Conservation (phyloP, 1,140 invertebrate species). For the Palaemon carinicauda region DNA sequence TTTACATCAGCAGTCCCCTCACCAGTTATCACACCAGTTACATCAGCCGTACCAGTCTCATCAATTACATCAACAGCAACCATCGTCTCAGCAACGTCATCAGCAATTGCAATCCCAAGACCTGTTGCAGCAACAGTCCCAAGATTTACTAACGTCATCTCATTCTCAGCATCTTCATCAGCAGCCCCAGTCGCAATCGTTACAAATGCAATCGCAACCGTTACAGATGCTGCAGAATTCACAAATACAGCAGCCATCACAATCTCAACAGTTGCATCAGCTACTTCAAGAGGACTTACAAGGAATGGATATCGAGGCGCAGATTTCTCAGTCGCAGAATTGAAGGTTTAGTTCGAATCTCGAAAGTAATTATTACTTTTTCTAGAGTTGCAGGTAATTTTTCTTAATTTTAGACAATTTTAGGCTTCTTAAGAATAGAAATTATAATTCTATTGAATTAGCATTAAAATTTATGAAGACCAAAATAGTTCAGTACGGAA, state of each 20-base stretch:
- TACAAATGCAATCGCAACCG: background rate
- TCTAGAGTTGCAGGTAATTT: no score
- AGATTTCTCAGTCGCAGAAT: background rate
- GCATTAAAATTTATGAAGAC: no score
- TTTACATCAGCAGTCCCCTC: background rate
- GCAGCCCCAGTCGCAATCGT: background rate
- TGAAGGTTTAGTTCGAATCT: no score
- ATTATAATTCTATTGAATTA: no score
- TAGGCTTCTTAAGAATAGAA: no score
- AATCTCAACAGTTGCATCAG: background rate
- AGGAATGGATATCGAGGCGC: slow-evolving; percentile 26
- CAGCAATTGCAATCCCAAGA: background rate
- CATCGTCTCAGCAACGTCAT: slow-evolving; percentile 5
- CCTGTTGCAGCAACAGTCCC: slow-evolving; percentile 1
- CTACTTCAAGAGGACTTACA: slow-evolving; percentile 10
- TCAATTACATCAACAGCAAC: background rate
- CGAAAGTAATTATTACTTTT: no score
- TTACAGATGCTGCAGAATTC: background rate
- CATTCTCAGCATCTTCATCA: background rate
- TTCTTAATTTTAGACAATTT: no score
- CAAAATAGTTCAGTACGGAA: no score
- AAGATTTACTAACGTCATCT: background rate
- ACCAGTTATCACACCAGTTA: background rate
- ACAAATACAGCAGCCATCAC: background rate
- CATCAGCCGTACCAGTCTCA: background rate